Conservation (phyloP, 2,113 vertebrate species). For the Lycocorax pyrrhopterus region DNA sequence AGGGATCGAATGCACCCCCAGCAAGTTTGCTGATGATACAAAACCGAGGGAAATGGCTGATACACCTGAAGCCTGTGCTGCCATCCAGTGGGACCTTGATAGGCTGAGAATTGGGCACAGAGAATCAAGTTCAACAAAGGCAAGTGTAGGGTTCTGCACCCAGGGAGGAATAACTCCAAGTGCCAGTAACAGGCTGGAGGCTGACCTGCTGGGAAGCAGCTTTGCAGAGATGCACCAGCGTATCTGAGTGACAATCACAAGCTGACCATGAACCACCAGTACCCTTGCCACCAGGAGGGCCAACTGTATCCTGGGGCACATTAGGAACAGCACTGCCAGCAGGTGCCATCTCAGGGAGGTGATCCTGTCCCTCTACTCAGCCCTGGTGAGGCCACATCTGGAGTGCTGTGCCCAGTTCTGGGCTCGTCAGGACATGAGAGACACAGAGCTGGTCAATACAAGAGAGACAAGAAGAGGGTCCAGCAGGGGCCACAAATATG, state of each 20-base stretch:
- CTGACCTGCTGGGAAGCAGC: background rate
- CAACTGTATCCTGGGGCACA: accelerated
- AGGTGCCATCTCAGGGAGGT: background rate
- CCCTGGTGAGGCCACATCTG: background rate
- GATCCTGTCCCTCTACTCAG: background rate
- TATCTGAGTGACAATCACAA: background rate
- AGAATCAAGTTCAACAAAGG: background rate
- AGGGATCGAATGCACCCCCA: background rate
- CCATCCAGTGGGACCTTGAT: accelerated
- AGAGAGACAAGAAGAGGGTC: background rate
- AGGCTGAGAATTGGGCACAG: background rate
- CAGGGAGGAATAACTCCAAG: background rate
- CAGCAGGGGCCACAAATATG: background rate
- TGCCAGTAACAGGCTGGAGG: background rate
- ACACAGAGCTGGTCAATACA: background rate
- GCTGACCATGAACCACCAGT: too few species aligned
- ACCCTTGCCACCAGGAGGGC: accelerated
- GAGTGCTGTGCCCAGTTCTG: background rate
- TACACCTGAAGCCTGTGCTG: background rate
- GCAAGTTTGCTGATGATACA: background rate
- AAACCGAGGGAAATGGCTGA: background rate
- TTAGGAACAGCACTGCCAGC: background rate
- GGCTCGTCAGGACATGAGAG: background rate
- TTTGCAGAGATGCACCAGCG: background rate
- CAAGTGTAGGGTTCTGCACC: background rate